Conservation (phyloP, 2,113 vertebrate species). For the Morone saxatilis region DNA sequence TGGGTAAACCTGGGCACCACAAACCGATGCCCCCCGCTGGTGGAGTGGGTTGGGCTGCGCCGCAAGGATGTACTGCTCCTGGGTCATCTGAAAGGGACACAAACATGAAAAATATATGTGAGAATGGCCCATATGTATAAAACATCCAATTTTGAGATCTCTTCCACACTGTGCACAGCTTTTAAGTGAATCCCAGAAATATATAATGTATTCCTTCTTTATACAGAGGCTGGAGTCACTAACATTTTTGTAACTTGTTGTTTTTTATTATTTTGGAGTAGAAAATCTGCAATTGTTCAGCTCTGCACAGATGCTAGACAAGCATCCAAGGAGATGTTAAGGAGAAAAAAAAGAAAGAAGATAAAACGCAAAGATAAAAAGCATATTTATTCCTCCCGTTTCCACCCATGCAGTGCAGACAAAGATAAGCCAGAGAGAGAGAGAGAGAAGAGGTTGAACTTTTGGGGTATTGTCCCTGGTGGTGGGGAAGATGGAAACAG, state of each 20-base stretch:
- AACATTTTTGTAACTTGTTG: no score
- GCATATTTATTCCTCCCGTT: not conserved
- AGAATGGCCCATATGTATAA: not conserved
- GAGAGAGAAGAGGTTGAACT: constrained; percentile 10
- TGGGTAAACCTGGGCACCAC: constrained; percentile 91
- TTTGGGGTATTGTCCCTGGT: not conserved
- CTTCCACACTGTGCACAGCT: not conserved
- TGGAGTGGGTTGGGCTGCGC: constrained; percentile 94
- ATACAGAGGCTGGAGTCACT: not conserved
- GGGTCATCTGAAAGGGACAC: constrained; percentile 90
- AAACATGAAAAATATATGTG: not conserved
- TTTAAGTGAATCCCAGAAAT: not conserved
- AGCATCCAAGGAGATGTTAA: not conserved
- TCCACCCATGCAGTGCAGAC: not conserved
- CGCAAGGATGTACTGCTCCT: constrained; percentile 97
- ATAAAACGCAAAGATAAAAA: no score
- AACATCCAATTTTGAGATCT: not conserved
- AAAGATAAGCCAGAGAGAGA: constrained; percentile 13
- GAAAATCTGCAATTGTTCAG: not conserved
- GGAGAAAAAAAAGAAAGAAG: not conserved
- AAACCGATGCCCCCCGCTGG: constrained; percentile 82
- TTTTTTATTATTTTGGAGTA: not conserved
- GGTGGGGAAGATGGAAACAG: constrained; percentile 6
- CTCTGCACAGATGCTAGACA: not conserved
- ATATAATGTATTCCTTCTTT: not conserved